Percentiles rank a stretch among this genome's conserved stretches.
These are phyloP conservation scores for Rhinolophus sinicus DNA, from an alignment of 2,113 vertebrate genomes.

Conservation along the genomic window DNA sequence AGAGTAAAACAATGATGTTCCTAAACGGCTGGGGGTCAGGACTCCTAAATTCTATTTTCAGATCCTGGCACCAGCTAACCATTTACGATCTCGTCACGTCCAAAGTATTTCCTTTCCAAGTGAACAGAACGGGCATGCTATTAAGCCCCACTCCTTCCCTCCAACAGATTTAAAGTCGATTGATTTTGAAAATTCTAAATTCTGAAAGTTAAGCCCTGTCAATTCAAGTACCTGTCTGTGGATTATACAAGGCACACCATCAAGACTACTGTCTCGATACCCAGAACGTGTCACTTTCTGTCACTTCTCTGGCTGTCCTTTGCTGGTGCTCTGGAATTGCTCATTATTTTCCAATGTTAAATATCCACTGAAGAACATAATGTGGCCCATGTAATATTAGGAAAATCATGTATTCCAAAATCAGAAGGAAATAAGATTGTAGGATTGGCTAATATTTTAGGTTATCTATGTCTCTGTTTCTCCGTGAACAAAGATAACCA, in stretches of 20 bases:
- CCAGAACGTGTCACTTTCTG: neutral
- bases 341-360: slow-evolving; percentile 62
- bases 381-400: neutral
- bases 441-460: neutral
- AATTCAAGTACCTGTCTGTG: neutral
- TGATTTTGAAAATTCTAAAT: slow-evolving; percentile 30
- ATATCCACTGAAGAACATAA: slow-evolving; percentile 40
- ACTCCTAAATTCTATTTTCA: neutral
- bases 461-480: slow-evolving; percentile 2
- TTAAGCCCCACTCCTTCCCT: neutral
- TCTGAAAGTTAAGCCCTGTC: neutral
- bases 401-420: slow-evolving; percentile 42
- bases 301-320: neutral
- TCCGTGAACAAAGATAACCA: slow-evolving; percentile 40
- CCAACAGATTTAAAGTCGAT: neutral
- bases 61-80: neutral
- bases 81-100: neutral
- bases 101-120: slow-evolving; percentile 20
- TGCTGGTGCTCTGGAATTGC: neutral
- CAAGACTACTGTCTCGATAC: neutral
- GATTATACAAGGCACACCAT: neutral
- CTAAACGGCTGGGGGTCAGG: neutral
- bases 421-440: slow-evolving; percentile 29
- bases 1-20: neutral
- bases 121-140: neutral